These are phyloP conservation scores for Nycteola revayana DNA, from an alignment of 2,888 invertebrate species.

Conservation along the genomic window DNA sequence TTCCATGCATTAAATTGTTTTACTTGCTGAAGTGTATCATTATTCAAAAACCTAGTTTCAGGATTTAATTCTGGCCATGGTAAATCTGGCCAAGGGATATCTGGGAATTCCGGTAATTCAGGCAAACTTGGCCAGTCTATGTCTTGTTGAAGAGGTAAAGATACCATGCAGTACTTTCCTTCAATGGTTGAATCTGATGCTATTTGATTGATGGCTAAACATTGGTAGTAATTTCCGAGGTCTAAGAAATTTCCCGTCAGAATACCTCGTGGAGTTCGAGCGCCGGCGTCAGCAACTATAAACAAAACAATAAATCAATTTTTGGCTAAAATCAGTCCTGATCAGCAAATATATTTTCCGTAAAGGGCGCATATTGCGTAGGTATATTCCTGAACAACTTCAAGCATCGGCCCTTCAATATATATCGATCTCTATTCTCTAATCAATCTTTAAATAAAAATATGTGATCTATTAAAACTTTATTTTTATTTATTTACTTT, in stretches of 20 bases:
- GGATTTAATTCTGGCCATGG: conserved; percentile 22
- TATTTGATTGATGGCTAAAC: conserved; percentile 43
- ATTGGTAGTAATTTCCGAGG: conserved; percentile 54
- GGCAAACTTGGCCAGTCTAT: conserved; percentile 25
- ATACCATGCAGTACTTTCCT: conserved; percentile 60
- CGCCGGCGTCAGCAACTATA: conserved; percentile 55
- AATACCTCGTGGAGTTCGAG: conserved; percentile 53
- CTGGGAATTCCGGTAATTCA: conserved; percentile 28
- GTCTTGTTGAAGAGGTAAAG: conserved; percentile 41
- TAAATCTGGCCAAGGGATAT: conserved; percentile 15
- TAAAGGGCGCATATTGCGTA: too few species aligned
- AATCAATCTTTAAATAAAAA: too few species aligned
- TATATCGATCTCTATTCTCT: too few species aligned
- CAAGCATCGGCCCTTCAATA: too few species aligned
- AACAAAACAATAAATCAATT: background rate
- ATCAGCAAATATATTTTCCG: too few species aligned
- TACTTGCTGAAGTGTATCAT: conserved; percentile 7
- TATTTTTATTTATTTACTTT: too few species aligned
- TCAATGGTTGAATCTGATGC: conserved; percentile 39
- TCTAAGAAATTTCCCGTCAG: conserved; percentile 45
- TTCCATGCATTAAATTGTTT: conserved; percentile 13
- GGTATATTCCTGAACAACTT: too few species aligned
- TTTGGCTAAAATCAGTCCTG: too few species aligned
- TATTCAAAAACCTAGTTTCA: conserved; percentile 10
- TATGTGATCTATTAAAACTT: too few species aligned